phyloP scores from a whole-genome alignment of 1,140 invertebrate genomes.

The Lasaia peninsularis region DNA sequence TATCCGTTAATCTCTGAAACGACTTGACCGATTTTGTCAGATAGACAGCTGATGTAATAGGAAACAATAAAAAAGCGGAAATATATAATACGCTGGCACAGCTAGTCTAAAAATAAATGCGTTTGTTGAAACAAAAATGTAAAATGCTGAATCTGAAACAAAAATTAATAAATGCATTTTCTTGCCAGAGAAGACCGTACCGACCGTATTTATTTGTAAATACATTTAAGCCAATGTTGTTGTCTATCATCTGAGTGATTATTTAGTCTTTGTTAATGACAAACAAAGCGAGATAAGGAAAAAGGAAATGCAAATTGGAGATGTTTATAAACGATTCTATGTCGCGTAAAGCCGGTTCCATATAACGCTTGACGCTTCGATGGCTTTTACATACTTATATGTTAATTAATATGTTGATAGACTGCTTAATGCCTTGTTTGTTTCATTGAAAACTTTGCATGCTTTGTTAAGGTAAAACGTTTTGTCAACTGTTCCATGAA shows the following conservation, averaged over 20 bases:
- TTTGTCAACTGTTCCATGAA: background rate
- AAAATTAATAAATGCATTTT: too few relatives aligned
- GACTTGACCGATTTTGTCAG: too few relatives aligned
- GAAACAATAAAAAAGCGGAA: too few relatives aligned
- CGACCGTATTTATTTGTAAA: background rate
- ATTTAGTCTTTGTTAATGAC: conserved; percentile 27
- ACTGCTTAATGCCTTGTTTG: conserved; percentile 27
- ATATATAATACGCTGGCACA: too few relatives aligned
- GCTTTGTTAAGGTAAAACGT: too few relatives aligned
- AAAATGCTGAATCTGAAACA: too few relatives aligned
- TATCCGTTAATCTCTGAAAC: too few relatives aligned
- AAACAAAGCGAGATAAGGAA: conserved; percentile 38
- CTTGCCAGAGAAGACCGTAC: too few relatives aligned
- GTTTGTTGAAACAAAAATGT: too few relatives aligned
- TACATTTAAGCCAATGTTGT: background rate
- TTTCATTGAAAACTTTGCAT: background rate
- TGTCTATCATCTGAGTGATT: background rate
- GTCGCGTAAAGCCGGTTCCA: conserved; percentile 21
- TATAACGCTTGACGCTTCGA: conserved; percentile 16
- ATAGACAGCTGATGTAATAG: too few relatives aligned
- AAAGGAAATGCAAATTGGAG: conserved; percentile 41
- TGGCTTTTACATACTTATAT: conserved; percentile 29
- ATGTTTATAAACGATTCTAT: conserved; percentile 34
- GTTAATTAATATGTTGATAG: conserved; percentile 30
- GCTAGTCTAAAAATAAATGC: too few relatives aligned